These are phyloP conservation scores for Haplochromis vanheusdeni DNA, from an alignment of 2,113 vertebrate genomes.

Conservation along the genomic window DNA sequence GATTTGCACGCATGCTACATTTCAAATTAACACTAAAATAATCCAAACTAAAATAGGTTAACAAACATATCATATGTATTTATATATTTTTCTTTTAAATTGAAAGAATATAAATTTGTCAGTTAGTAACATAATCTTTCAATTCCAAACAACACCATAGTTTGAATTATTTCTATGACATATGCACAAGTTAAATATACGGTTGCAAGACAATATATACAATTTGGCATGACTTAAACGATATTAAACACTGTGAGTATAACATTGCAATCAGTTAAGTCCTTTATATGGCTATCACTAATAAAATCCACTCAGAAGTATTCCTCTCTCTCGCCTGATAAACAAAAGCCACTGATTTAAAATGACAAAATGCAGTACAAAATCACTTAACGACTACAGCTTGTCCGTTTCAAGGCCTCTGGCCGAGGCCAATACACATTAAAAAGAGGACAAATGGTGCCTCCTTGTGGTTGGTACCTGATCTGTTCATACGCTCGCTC, in stretches of 20 bases:
- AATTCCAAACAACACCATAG: neutral
- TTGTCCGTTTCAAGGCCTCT: neutral
- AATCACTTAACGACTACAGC: neutral
- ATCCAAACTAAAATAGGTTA: neutral
- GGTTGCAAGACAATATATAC: neutral
- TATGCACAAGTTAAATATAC: neutral
- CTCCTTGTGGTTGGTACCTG: constrained; percentile 69
- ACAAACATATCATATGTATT: neutral
- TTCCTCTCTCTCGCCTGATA: neutral
- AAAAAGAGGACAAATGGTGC: constrained; percentile 62
- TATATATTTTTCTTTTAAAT: neutral
- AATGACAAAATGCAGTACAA: neutral
- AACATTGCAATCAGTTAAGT: neutral
- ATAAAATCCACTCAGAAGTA: neutral
- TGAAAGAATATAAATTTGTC: neutral
- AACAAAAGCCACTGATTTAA: neutral
- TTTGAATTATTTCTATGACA: neutral
- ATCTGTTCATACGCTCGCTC: constrained; percentile 72
- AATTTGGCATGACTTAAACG: neutral
- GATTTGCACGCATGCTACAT: neutral
- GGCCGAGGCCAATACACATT: neutral
- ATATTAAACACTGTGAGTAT: neutral
- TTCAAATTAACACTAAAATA: neutral
- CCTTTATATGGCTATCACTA: neutral
- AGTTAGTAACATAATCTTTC: neutral